Evolutionary conservation across 2,797 vertebrate genomes (phyloP), one percentile per base, ranked within the genome.

Genomic region (Myripristis murdjan): DNA sequence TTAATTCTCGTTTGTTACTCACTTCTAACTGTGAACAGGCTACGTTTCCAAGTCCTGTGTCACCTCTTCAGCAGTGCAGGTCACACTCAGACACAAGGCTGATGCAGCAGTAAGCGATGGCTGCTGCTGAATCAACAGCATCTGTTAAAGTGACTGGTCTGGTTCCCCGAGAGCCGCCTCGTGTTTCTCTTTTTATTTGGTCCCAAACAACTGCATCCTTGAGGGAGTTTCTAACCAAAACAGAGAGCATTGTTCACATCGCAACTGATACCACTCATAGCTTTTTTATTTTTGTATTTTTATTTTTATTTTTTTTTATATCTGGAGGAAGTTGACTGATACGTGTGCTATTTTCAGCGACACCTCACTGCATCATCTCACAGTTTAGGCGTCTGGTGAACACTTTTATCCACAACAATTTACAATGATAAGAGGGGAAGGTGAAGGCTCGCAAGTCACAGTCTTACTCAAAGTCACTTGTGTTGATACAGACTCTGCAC

Each of bases 1-100:
- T 77, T 77, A 57, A 62, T 75, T 69, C 69, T 16, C 16, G 60
- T 89, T 70, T 79, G 82, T 83, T 80, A 72, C 67, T 64, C 24
- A 41, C 69, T 47, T 68, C 67, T 64, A 12, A 12, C 64, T 49
- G 69, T 74, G 75, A 69, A 69, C 46, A 58, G 64, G 73, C 31
- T 56, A 23, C 24, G 68, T 68, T 81, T 75, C 53, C 23, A 67
- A 73, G 69, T 73, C 56, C 58, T 53, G 33, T 6, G 52, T 46
- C 59, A 62, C 33, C 46, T 67, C 41, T 16, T 52, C 24, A 55
- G 61, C 73, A 33, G 79, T 56, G 53, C 59, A 20, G 73, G 81
- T 39, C 54, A 48, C 68, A 60, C 43, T 23, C 28, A 33, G 2
- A 82, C 37, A 75, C 57, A 24, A 18, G 56, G 58, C 22, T 23